phyloP scores from a whole-genome alignment of 2,888 invertebrate species.

The Mythimna pallens region DNA sequence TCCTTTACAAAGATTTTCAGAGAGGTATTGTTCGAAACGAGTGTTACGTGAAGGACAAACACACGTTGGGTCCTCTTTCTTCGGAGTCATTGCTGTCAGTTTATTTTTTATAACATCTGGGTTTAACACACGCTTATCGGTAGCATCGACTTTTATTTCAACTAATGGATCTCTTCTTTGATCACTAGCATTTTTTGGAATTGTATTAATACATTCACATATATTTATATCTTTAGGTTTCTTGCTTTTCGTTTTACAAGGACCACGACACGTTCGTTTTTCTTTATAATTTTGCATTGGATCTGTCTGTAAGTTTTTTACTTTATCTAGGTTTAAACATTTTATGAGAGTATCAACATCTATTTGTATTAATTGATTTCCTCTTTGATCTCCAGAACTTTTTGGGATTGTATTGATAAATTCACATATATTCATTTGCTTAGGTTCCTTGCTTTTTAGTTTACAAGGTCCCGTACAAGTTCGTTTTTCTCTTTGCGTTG shows the following conservation, averaged over 20 bases:
- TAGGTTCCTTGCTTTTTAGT: constrained; percentile 6
- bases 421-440: not conserved
- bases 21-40: not conserved
- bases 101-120: constrained; percentile 66
- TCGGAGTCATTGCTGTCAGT: constrained; percentile 35
- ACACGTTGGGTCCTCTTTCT: constrained; percentile 51
- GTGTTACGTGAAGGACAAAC: constrained; percentile 64
- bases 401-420: constrained; percentile 6
- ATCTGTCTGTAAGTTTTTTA: constrained; percentile 62
- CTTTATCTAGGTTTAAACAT: constrained; percentile 66
- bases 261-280: constrained; percentile 64
- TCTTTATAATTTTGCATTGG: not conserved
- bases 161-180: constrained; percentile 47
- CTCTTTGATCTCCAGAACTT: constrained; percentile 44
- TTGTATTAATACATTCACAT: constrained; percentile 1
- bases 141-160: constrained; percentile 70
- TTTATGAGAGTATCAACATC: not conserved
- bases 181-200: constrained; percentile 33
- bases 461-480: constrained; percentile 68
- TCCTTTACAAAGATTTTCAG: constrained; percentile 24
- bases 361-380: constrained; percentile 56
- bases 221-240: not conserved
- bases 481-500: constrained; percentile 4
- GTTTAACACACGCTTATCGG: constrained; percentile 63
- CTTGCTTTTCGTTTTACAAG: constrained; percentile 47